Evolutionary conservation across 1,140 invertebrate species (phyloP), one percentile per base, ranked within the genome.

Genomic region (Bemisia tabaci): DNA sequence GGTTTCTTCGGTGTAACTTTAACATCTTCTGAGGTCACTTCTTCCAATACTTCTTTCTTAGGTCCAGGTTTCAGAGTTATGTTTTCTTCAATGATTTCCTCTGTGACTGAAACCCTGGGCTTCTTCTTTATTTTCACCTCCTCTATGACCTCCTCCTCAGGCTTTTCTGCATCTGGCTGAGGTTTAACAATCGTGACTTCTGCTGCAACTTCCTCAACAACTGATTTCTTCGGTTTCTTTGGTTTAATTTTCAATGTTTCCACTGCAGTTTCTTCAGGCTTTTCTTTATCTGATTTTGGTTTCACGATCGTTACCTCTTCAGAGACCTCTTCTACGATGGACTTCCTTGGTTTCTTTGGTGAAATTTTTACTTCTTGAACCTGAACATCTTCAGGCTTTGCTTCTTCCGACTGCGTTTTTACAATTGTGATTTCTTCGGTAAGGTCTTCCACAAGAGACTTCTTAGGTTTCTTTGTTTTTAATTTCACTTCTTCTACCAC

Each of bases 11-110:
- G 79, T 66, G 78, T 79, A 68, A 70, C 72, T 65, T 17, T 73
- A n/a, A 80, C 62, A 26, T 71, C 67, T 62, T 70, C 71, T 2
- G 68, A 62, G 25, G 66, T 63, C 22, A 63, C 67, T 69, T 72
- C 71, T 71, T 74, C 73, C 33, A 64, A 64, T 2, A 68, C 65
- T 12, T 69, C 62, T 59, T 65, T 62, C 67, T 70, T 64, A 58
- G 59, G 66, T 26, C 65, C 68, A 61, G 63, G 68, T n/a, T 64
- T 69, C 59, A 82, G 75, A 17, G 82, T 74, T 2, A 77, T 77
- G 2, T 83, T 62, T 62, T 82, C 79, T 68, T 79, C 77, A 1
- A 76, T 74, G 61, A 75, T 75, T 71, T 80, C 79, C 68, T 79
- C 76, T n/a, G 68, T 62, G 0, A 72, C 66, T 0, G 71, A 67